These are phyloP conservation scores for Macroglossus sobrinus DNA, from an alignment of 2,113 vertebrate species.

Conservation along the genomic window DNA sequence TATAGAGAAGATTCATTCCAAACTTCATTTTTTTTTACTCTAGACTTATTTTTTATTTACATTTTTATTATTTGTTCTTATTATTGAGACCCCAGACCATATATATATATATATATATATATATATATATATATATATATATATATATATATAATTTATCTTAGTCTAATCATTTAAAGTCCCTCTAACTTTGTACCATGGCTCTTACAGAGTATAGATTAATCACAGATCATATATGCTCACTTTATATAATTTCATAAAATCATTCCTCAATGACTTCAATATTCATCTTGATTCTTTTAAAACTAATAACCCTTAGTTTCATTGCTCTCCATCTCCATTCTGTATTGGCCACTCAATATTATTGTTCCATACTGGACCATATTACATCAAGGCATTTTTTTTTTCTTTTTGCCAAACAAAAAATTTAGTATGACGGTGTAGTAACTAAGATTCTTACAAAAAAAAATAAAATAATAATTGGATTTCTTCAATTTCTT, in stretches of 20 bases:
- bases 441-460: not conserved
- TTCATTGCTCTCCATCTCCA: not conserved
- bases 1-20: not conserved
- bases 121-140: too few relatives aligned
- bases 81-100: not conserved
- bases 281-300: not conserved
- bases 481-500: not conserved
- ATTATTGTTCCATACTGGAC: not conserved
- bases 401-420: not conserved
- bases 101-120: too few relatives aligned
- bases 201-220: not conserved
- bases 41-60: not conserved
- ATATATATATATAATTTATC: not conserved
- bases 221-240: not conserved
- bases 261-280: not conserved
- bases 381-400: not conserved
- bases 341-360: not conserved
- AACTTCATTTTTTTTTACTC: not conserved
- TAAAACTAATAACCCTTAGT: not conserved
- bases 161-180: not conserved
- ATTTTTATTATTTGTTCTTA: not conserved
- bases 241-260: not conserved
- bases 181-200: not conserved
- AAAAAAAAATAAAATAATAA: not conserved
- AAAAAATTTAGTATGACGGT: not conserved